Evolutionary conservation across 2,113 vertebrate genomes (phyloP), one percentile per base, ranked within the genome.

Genomic region (Dipodomys spectabilis): DNA sequence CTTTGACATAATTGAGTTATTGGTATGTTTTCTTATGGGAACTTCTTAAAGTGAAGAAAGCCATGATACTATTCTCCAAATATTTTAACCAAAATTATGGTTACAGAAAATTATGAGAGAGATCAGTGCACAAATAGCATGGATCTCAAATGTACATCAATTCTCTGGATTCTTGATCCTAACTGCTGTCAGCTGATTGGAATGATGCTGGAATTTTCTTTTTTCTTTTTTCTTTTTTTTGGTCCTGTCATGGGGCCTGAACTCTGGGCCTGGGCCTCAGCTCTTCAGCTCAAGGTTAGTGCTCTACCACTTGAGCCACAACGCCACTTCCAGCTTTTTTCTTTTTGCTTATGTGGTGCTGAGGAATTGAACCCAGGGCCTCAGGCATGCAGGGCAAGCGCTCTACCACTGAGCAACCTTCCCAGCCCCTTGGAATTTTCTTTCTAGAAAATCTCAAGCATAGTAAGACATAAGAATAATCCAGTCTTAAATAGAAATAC

Each of bases 21-120:
- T 32, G 69, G 71, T 64, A 19, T 30, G 23, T 82, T 78, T 93
- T 95, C 75, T 75, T n/a, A n/a, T 88, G 60, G 62, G 90, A 65
- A 86, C 60, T 90, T 57, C 3, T 90, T 86, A 57, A 32, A 79
- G 35, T 86, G 23, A 49, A 85, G 71, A 88, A 28, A 62, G 18
- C 15, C 30, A 53, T 89, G 27, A 78, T 67, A 81, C 3, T 12
- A 67, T 72, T 13, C 28, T 79, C 2, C 82, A 8, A 57, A 71
- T 6, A 75, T 84, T 89, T 92, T 81, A 93, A 80, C 86, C 75
- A 92, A 60, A 22, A 45, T 45, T 81, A 30, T 89, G 27, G 5
- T 45, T 74, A 23, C n/a, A 25, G 19, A 90, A 27, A 87, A 64
- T 32, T 88, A 32, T 84, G 68, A 85, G 35, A 69, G n/a, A 57